Conservation (phyloP, 1,140 invertebrate genomes). For the Dinothrombium tinctorium region DNA sequence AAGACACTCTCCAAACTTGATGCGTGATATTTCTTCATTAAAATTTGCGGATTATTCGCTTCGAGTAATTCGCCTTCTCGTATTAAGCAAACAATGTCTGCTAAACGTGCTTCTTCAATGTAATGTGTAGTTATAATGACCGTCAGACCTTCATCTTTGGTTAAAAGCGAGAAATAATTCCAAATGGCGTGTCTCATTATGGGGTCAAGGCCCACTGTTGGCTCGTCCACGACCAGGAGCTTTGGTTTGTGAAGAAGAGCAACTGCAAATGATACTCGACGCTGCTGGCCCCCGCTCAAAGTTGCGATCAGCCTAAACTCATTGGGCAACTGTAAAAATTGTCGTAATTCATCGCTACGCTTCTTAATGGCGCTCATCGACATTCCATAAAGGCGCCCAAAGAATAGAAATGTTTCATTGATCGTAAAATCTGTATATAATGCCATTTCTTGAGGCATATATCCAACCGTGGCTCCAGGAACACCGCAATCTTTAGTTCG, state of each 20-base stretch:
- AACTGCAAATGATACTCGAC: constrained; percentile 70
- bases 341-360: too few species aligned
- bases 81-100: constrained; percentile 20
- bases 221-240: constrained; percentile 52
- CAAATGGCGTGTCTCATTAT: constrained; percentile 17
- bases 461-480: too few species aligned
- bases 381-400: too few species aligned
- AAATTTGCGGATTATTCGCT: constrained; percentile 18
- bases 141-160: constrained; percentile 29
- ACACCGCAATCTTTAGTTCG: too few species aligned
- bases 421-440: too few species aligned
- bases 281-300: constrained; percentile 57
- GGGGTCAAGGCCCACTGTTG: constrained; percentile 24
- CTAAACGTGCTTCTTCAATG: not conserved
- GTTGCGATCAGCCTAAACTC: not conserved
- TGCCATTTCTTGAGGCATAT: too few species aligned
- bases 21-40: constrained; percentile 16
- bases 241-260: constrained; percentile 78
- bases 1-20: constrained; percentile 33
- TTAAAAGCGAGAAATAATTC: constrained; percentile 9
- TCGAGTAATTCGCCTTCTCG: constrained; percentile 21
- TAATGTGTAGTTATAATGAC: constrained; percentile 12
- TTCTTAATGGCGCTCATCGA: too few species aligned
- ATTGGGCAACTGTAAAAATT: too few species aligned
- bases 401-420: too few species aligned